Evolutionary conservation across 2,113 vertebrate species (phyloP).

Genomic region (Oenanthe oenanthe): DNA sequence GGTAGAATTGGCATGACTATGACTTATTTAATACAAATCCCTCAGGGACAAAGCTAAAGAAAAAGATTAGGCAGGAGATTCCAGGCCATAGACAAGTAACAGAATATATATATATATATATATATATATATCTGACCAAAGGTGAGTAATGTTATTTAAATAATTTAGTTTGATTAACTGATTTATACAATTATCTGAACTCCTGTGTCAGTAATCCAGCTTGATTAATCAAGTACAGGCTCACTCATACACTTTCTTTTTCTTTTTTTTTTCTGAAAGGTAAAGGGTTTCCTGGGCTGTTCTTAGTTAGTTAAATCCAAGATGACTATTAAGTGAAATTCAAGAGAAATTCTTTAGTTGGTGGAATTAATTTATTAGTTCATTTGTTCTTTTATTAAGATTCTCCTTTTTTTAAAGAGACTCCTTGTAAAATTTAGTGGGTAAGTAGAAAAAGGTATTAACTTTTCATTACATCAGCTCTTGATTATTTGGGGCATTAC

Average conservation of each 20-base stretch:
- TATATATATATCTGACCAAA: neutral
- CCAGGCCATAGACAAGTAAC: neutral
- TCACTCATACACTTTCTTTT: fast-evolving
- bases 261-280: no score
- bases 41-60: neutral
- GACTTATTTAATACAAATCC: neutral
- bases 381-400: neutral
- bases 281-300: neutral
- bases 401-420: neutral
- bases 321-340: neutral
- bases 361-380: neutral
- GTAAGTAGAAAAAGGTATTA: neutral
- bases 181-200: neutral
- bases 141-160: neutral
- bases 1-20: neutral
- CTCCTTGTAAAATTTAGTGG: neutral
- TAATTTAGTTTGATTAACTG: neutral
- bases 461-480: neutral
- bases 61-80: neutral
- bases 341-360: neutral
- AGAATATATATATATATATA: neutral
- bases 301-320: neutral
- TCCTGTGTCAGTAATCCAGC: neutral
- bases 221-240: neutral
- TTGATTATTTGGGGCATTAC: neutral